Evolutionary conservation across 2,113 vertebrate genomes (phyloP), one percentile per base, ranked within the genome.

Genomic region (Xiphias gladius): DNA sequence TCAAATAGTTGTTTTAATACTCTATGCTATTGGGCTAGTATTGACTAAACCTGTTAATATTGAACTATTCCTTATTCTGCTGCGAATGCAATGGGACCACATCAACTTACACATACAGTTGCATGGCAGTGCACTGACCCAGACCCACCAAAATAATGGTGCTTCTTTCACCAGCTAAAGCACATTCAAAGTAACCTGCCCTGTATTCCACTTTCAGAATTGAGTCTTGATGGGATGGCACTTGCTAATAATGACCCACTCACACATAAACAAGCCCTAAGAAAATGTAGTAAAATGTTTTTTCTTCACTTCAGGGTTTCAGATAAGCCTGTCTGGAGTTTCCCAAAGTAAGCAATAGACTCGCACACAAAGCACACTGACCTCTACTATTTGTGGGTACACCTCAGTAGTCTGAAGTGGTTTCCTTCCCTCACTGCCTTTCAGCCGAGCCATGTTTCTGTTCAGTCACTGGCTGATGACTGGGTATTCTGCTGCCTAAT

Each of bases 321-420:
- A 95, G 93, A 95, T 95, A 94, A 95, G 94, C 93, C 93, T 95
- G 85, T 93, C 94, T 93, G 94, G 94, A 94, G 89, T 93, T 30
- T 85, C 95, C 79, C 93, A 95, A 94, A 94, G 95, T 95, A 95
- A 95, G 95, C 92, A 81, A 52, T 66, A 87, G 89, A 84, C 83
- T 76, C 13, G 76, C 87, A 80, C 90, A 82, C 80, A 63, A 76
- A 91, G 77, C 90, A 90, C 85, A 79, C 78, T 32, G 39, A 80
- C 88, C 82, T 89, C 80, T 82, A 55, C 80, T 87, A 64, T 90
- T 26, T 89, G 83, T 90, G 79, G 90, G 76, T 61, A 30, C 67
- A 73, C 82, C 81, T 88, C 91, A 85, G 71, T 91, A 88, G 88
- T 91, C 84, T 90, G 70, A 67, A 82, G 89, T 88, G 86, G 89